Conservation (phyloP, 1,140 invertebrate genomes). For the Drosophila nasuta region DNA sequence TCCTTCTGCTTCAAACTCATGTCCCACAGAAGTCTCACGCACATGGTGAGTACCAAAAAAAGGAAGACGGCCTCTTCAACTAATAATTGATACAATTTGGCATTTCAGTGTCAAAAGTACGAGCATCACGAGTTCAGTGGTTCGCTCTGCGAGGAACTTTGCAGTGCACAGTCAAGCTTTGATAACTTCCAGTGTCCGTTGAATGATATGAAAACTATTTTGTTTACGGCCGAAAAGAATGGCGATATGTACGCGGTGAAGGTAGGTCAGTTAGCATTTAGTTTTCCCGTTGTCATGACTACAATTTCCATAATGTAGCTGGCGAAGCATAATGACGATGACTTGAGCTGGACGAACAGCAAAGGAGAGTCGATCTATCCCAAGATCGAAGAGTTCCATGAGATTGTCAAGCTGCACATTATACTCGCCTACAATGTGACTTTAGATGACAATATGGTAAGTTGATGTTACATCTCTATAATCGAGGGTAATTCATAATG, state of each 20-base stretch:
- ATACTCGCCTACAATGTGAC: slow-evolving; percentile 81
- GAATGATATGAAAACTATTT: slow-evolving; percentile 73
- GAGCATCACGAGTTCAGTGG: slow-evolving; percentile 75
- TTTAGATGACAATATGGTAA: slow-evolving; percentile 81
- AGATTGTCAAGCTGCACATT: slow-evolving; percentile 79
- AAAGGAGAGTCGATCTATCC: slow-evolving; percentile 70
- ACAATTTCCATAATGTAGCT: slow-evolving; percentile 38
- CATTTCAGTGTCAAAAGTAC: slow-evolving; percentile 69
- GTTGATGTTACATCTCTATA: not conserved
- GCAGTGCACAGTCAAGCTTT: slow-evolving; percentile 59
- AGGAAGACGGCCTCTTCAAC: not conserved
- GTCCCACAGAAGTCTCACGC: slow-evolving; percentile 75
- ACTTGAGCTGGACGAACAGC: slow-evolving; percentile 73
- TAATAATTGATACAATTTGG: not conserved
- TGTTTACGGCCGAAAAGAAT: slow-evolving; percentile 80
- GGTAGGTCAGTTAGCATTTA: slow-evolving; percentile 59
- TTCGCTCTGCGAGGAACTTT: slow-evolving; percentile 75
- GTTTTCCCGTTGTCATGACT: slow-evolving; percentile 36
- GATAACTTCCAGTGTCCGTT: slow-evolving; percentile 75
- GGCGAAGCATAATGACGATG: slow-evolving; percentile 71
- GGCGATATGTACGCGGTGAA: slow-evolving; percentile 76
- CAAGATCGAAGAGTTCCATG: slow-evolving; percentile 78
- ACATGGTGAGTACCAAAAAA: slow-evolving; percentile 62
- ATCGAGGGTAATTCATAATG: not conserved
- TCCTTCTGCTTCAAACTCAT: slow-evolving; percentile 81